Conservation (phyloP, 2,797 vertebrate species). For the Argya squamiceps region DNA sequence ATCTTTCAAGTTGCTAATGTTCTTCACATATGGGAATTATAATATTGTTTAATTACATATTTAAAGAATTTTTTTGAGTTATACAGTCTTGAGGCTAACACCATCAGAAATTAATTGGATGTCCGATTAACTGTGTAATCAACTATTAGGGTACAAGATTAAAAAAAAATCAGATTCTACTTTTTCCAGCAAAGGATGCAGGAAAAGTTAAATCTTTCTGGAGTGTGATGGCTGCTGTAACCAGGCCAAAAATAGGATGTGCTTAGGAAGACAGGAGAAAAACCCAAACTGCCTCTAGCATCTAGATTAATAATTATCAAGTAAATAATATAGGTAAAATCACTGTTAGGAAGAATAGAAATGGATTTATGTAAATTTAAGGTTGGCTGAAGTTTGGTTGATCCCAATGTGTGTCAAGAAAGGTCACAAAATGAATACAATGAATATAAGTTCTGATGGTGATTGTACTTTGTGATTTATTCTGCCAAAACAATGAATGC, state of each 20-base stretch:
- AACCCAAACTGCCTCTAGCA: not conserved
- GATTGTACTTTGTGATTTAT: not conserved
- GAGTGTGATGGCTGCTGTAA: not conserved
- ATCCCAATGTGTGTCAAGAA: not conserved
- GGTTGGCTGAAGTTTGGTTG: not conserved
- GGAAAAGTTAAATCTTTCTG: not conserved
- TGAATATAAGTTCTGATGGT: not conserved
- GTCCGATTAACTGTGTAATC: not conserved
- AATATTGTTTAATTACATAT: not conserved
- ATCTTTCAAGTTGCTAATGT: not conserved
- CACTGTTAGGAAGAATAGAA: not conserved
- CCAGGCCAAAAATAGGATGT: not conserved
- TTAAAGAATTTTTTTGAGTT: not conserved
- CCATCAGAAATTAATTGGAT: not conserved
- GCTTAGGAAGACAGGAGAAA: not conserved
- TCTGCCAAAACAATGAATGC: not conserved
- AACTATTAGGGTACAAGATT: not conserved
- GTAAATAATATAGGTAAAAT: not conserved
- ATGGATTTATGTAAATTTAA: not conserved
- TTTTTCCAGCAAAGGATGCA: not conserved
- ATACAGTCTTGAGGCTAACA: constrained; percentile 11
- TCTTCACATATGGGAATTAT: not conserved
- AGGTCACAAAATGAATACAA: not conserved
- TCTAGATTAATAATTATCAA: not conserved
- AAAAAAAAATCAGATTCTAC: not conserved